phyloP scores from a whole-genome alignment of 1,140 invertebrate species.

The Anadara kagoshimensis region DNA sequence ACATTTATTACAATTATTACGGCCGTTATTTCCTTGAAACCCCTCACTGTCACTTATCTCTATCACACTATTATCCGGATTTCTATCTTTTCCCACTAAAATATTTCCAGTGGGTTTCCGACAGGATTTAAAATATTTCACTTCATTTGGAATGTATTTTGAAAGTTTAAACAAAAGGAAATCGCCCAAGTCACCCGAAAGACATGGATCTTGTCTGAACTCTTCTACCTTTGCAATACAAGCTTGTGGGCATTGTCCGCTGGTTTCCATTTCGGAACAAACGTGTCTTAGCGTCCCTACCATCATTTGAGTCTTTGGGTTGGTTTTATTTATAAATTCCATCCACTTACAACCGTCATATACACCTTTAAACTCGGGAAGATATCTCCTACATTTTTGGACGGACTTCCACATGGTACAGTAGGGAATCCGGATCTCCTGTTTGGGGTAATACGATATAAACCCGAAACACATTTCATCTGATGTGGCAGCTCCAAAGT shows the following conservation, averaged over 20 bases:
- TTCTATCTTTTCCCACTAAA: too few relatives aligned
- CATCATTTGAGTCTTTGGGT: constrained; percentile 1
- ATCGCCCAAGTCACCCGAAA: constrained; percentile 43
- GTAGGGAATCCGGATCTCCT: constrained; percentile 16
- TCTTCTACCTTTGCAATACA: constrained; percentile 33
- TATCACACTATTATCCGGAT: too few relatives aligned
- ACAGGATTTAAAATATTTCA: too few relatives aligned
- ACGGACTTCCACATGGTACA: constrained; percentile 29
- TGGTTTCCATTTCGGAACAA: constrained; percentile 13
- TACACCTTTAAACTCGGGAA: constrained; percentile 16
- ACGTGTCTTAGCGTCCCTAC: constrained; percentile 3
- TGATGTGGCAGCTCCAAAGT: constrained; percentile 45
- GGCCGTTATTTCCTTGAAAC: too few relatives aligned
- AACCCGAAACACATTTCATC: constrained; percentile 61
- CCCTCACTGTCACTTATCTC: too few relatives aligned
- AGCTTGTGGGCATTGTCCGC: constrained; percentile 19
- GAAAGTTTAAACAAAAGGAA: constrained; percentile 13
- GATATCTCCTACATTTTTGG: constrained; percentile 17
- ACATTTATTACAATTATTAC: too few relatives aligned
- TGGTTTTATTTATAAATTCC: constrained; percentile 2
- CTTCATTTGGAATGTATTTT: too few relatives aligned
- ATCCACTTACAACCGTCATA: constrained; percentile 17
- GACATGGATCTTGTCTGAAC: constrained; percentile 39
- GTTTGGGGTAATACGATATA: constrained; percentile 45
- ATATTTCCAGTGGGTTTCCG: too few relatives aligned